These are phyloP conservation scores for Parus major DNA, from an alignment of 2,113 vertebrate species.

Conservation along the genomic window DNA sequence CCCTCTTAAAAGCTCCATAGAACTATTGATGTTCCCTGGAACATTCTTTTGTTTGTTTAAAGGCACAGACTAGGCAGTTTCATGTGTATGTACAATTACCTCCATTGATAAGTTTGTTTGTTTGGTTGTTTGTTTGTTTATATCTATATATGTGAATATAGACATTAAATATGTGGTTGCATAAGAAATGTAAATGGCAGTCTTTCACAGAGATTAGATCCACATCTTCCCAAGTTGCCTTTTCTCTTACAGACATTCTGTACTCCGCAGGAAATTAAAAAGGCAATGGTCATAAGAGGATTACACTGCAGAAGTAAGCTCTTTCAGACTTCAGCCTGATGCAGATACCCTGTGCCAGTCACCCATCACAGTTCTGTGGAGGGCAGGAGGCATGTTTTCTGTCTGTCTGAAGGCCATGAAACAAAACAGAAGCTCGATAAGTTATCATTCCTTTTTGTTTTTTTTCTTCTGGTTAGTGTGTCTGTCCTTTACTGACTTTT, in stretches of 20 bases:
- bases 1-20: background rate
- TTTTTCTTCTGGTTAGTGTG: fast-evolving
- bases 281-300: background rate
- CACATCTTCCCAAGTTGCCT: background rate
- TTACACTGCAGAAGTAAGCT: background rate
- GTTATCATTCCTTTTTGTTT: background rate
- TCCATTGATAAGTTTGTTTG: background rate
- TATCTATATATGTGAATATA: background rate
- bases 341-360: background rate
- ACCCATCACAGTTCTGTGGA: background rate
- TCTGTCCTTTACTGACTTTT: background rate
- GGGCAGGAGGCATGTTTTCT: background rate
- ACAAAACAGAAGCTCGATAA: background rate
- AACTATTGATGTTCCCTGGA: background rate
- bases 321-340: background rate
- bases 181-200: background rate
- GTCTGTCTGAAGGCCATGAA: background rate
- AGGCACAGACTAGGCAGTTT: background rate
- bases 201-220: background rate
- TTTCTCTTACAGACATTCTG: background rate
- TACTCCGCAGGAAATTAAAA: background rate
- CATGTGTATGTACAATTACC: background rate
- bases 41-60: background rate
- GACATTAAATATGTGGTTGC: background rate
- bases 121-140: too few relatives aligned